Percentiles rank a stretch among this genome's conserved stretches.
phyloP scores from a whole-genome alignment of 2,113 vertebrate species.

The Lophius piscatorius region DNA sequence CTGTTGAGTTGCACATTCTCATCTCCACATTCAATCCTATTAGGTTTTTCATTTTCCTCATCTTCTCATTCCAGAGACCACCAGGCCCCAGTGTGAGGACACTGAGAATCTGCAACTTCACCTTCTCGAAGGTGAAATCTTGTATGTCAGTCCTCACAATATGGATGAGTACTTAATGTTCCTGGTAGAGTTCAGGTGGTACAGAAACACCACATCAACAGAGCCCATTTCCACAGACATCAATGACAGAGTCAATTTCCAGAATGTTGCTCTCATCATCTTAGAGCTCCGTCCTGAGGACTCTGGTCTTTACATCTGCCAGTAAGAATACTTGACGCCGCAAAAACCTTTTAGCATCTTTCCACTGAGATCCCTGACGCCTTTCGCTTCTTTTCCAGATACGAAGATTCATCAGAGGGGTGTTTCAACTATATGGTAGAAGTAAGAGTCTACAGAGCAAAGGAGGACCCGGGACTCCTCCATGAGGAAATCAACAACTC shows the following conservation, averaged over 20 bases:
- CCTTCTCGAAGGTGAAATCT: slow-evolving; percentile 32
- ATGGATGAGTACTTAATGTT: accelerated
- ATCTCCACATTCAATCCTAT: too few species aligned
- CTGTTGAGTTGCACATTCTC: too few species aligned
- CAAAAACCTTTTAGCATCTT: too few species aligned
- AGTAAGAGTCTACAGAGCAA: not conserved
- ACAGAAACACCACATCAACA: not conserved
- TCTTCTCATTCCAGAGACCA: not conserved
- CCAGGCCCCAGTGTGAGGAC: accelerated
- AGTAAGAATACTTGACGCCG: slow-evolving; percentile 33
- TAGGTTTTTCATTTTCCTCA: too few species aligned
- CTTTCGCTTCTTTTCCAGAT: slow-evolving; percentile 23
- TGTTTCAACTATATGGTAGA: not conserved
- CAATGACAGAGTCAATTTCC: slow-evolving; percentile 19
- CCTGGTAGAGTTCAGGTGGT: slow-evolving; percentile 22
- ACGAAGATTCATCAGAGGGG: accelerated
- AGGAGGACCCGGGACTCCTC: accelerated
- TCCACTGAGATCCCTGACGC: too few species aligned
- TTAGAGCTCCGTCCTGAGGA: slow-evolving; percentile 15
- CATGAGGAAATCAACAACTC: accelerated
- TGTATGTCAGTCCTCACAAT: accelerated
- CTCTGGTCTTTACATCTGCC: slow-evolving; percentile 35
- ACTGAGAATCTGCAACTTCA: accelerated
- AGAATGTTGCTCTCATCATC: slow-evolving; percentile 19
- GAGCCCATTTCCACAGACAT: slow-evolving; percentile 20